Evolutionary conservation across 2,797 vertebrate species (phyloP).

Genomic region (Amblyopsis hoosieri): DNA sequence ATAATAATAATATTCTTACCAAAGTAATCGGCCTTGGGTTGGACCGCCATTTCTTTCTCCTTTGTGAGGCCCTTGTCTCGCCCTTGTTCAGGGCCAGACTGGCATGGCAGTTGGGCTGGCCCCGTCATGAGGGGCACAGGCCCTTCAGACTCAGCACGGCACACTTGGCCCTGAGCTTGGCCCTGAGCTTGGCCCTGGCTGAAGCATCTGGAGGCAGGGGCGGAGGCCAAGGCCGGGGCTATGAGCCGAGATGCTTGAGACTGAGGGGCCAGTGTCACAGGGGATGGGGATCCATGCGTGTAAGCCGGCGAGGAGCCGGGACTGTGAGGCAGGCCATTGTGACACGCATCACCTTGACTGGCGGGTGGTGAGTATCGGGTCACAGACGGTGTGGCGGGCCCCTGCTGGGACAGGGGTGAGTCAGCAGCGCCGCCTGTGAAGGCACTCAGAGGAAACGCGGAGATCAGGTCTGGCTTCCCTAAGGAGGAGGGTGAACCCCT

Average conservation of each 20-base stretch:
- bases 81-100: constrained; percentile 77
- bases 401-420: constrained; percentile 44
- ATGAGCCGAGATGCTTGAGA: constrained; percentile 51
- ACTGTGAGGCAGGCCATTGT: constrained; percentile 41
- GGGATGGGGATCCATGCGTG: constrained; percentile 11
- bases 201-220: constrained; percentile 39
- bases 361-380: constrained; percentile 28
- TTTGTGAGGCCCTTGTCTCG: constrained; percentile 93
- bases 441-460: constrained; percentile 61
- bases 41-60: constrained; percentile 93
- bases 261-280: constrained; percentile 11
- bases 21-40: constrained; percentile 92
- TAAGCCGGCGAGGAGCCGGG: constrained; percentile 29
- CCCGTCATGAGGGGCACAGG: constrained; percentile 47
- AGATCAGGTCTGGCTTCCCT: constrained; percentile 50
- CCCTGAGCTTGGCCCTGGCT: constrained; percentile 45
- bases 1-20: constrained; percentile 87
- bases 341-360: constrained; percentile 8
- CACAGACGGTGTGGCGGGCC: constrained; percentile 11
- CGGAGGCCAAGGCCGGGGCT: constrained; percentile 32
- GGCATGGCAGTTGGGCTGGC: constrained; percentile 78
- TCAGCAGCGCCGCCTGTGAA: constrained; percentile 61
- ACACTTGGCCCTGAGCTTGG: constrained; percentile 43
- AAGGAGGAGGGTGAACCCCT: constrained; percentile 9
- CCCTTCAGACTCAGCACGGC: constrained; percentile 54